Percentiles rank a stretch among this genome's conserved stretches.
Conservation (phyloP, 1,140 invertebrate genomes). For the Ylistrum balloti region DNA sequence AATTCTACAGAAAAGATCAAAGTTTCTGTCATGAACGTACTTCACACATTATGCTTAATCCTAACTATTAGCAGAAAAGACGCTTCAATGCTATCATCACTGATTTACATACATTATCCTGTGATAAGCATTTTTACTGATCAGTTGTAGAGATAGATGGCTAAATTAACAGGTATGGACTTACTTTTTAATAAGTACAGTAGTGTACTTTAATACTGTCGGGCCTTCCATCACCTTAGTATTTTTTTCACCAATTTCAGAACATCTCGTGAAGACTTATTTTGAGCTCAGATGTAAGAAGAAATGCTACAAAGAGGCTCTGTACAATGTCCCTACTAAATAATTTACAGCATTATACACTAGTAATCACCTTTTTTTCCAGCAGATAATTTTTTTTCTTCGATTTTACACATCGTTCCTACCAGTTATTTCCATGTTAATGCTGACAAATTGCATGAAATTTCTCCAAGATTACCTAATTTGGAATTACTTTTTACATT, state of each 20-base stretch:
- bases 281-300: background rate
- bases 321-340: background rate
- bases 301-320: background rate
- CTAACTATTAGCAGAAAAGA: background rate
- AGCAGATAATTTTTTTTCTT: background rate
- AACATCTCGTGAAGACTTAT: background rate
- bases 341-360: background rate
- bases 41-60: too few species aligned
- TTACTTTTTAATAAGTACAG: too few species aligned
- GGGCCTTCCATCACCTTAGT: background rate
- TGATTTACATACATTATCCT: background rate
- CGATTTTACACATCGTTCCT: background rate
- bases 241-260: background rate
- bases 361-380: background rate
- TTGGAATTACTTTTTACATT: background rate
- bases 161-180: too few species aligned
- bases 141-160: too few species aligned
- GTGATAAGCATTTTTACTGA: too few species aligned
- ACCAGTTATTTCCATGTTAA: background rate
- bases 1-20: too few species aligned
- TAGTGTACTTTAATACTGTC: background rate
- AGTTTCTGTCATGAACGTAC: too few species aligned
- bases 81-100: background rate
- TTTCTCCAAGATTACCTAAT: background rate
- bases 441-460: background rate